phyloP scores from a whole-genome alignment of 2,113 vertebrate species.

The Rousettus leschenaultii region DNA sequence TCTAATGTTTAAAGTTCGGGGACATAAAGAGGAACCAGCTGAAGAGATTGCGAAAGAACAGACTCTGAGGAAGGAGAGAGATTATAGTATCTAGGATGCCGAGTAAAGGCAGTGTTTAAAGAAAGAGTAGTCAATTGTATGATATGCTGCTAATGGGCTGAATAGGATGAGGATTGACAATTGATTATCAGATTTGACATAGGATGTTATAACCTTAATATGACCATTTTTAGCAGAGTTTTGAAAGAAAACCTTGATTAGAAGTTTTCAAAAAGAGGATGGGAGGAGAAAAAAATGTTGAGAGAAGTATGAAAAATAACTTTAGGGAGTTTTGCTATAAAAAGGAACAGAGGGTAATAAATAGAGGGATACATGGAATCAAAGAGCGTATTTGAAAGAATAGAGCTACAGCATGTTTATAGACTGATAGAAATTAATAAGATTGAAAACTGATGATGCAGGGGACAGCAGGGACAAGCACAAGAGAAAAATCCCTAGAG shows the following conservation, averaged over 20 bases:
- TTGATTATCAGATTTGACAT: neutral
- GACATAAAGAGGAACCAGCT: neutral
- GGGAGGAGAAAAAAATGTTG: neutral
- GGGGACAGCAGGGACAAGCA: neutral
- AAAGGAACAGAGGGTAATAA: neutral
- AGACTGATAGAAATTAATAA: neutral
- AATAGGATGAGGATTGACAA: neutral
- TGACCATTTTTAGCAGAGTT: neutral
- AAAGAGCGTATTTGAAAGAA: neutral
- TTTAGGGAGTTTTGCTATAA: neutral
- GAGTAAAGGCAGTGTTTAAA: neutral
- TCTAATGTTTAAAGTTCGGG: neutral
- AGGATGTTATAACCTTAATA: neutral
- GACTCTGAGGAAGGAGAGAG: neutral
- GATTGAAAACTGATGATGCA: neutral
- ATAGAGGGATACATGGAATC: neutral
- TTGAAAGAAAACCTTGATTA: neutral
- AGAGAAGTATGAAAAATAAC: neutral
- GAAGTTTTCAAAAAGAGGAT: neutral
- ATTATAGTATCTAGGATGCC: neutral
- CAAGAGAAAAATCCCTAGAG: neutral
- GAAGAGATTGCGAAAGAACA: neutral
- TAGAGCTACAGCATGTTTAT: neutral
- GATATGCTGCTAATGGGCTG: neutral
- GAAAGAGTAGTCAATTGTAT: neutral